A percentile compares a stretch with the other conserved stretches of the same genome.
phyloP scores from a whole-genome alignment of 2,888 invertebrate species.

The Tenthredo mesomela region DNA sequence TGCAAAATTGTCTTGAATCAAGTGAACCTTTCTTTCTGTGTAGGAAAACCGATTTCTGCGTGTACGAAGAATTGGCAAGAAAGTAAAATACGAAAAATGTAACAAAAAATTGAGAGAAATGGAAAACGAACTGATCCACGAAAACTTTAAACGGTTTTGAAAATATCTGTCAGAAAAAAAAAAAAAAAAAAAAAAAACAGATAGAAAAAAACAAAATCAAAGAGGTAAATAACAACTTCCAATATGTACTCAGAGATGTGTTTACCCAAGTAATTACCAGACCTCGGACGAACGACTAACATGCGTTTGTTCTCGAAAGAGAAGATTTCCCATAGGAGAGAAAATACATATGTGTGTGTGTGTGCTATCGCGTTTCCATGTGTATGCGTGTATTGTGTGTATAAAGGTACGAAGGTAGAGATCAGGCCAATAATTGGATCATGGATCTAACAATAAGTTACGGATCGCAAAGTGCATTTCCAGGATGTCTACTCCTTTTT shows the following conservation, averaged over 20 bases:
- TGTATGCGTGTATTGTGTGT: neutral
- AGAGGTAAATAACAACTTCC: neutral
- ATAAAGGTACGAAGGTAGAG: neutral
- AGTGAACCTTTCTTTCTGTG: too few relatives aligned
- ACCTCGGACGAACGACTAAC: neutral
- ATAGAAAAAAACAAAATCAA: neutral
- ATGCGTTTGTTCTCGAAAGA: conserved; percentile 19
- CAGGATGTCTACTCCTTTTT: neutral
- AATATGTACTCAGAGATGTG: neutral
- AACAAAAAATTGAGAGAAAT: too few relatives aligned
- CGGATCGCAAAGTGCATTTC: neutral
- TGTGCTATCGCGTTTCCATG: neutral
- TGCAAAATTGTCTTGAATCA: too few relatives aligned
- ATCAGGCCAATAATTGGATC: conserved; percentile 13
- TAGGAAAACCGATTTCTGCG: too few relatives aligned
- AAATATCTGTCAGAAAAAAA: neutral
- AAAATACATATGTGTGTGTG: neutral
- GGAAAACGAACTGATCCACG: neutral
- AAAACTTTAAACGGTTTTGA: neutral
- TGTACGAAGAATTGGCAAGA: too few relatives aligned
- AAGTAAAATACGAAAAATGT: too few relatives aligned
- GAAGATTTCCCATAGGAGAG: conserved; percentile 16
- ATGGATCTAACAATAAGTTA: conserved; percentile 6
- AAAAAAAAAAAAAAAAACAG: neutral
- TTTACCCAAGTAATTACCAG: conserved; percentile 18